Base-by-base conservation (phyloP, 2,888 invertebrate species). In the Autographa gamma region DNA sequence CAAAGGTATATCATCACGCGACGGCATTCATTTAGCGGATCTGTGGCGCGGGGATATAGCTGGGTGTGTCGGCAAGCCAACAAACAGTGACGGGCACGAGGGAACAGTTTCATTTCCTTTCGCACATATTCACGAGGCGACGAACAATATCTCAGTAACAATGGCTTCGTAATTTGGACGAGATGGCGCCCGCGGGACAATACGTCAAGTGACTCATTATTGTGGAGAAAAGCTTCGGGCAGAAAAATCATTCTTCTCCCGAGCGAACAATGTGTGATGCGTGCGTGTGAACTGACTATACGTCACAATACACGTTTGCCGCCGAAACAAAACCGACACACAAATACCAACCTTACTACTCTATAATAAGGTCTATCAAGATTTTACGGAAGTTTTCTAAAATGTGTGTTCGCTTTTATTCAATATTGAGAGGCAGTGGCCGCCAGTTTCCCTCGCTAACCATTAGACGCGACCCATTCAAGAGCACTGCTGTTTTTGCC, bases 121-220 rank as follows among this genome's bases (percentile, higher is more conserved):
- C 91, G 91, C 93, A 94, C 93, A 93, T 93, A 93, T 93, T 93
- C 94, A 92, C 90, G 90, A 88, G 85, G 90, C 90, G 88, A 89
- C 89, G 92, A 93, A 94, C 93, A 93, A 94, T 93, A 93, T 92
- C 92, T 91, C 91, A 87, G 87, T 90, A 92, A 94, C 94, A 94
- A 94, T 94, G 88, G 91, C 90, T 91, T 90, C 90, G 91, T 93
- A 93, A 94, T 94, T 94, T 93, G 92, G 92, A 92, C 89, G 92
- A 90, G 91, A 92, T 90, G 90, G 88, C 88, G 90, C 91, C 90
- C 86, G 88, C 89, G 91, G 92, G 93, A 92, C 93, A 92, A 92
- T 92, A 89, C 93, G 91, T 92, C 94, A 92, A 93, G 93, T 92
- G 92, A 93, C 92, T 94, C 92, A 93, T 95, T 94, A 94, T 92